Percentiles rank a stretch among this genome's conserved stretches.
These are phyloP conservation scores for Corythornis cristatus DNA, from an alignment of 2,113 vertebrate species.

Conservation along the genomic window DNA sequence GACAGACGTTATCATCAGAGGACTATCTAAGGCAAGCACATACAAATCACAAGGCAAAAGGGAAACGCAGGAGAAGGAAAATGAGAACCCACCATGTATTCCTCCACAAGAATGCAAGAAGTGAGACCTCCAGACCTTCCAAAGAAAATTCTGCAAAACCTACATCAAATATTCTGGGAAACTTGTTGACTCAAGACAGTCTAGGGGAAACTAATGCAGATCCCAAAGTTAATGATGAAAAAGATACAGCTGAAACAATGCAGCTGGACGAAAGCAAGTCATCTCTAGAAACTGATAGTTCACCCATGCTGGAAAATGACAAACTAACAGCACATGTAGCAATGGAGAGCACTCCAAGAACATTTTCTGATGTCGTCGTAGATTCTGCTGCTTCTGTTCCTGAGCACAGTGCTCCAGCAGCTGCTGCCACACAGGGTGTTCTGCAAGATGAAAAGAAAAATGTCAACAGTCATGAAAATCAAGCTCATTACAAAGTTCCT, in stretches of 20 bases:
- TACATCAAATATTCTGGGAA: not conserved
- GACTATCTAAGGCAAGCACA: not conserved
- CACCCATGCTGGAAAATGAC: not conserved
- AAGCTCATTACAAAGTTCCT: slow-evolving; percentile 40
- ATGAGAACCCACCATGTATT: not conserved
- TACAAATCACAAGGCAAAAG: slow-evolving; percentile 43
- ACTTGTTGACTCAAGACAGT: not conserved
- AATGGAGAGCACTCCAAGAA: not conserved
- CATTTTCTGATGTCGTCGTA: not conserved
- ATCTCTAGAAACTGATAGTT: not conserved
- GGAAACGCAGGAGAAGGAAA: slow-evolving; percentile 71
- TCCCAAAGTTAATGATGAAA: not conserved
- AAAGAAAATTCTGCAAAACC: not conserved
- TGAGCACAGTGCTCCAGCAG: not conserved
- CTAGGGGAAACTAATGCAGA: not conserved
- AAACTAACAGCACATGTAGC: rapidly evolving
- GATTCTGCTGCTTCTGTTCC: not conserved
- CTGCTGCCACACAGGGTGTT: not conserved
- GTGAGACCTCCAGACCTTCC: not conserved
- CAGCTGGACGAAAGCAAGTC: slow-evolving; percentile 26
- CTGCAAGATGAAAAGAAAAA: slow-evolving; percentile 24
- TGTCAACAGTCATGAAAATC: slow-evolving; percentile 21
- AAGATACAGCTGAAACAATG: not conserved
- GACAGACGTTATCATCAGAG: slow-evolving; percentile 8
- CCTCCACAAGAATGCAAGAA: not conserved